Evolutionary conservation across 30 jellyfish, hydroid and myxozoan species (phyloP).

Genomic region (Turritopsis dohrnii): DNA sequence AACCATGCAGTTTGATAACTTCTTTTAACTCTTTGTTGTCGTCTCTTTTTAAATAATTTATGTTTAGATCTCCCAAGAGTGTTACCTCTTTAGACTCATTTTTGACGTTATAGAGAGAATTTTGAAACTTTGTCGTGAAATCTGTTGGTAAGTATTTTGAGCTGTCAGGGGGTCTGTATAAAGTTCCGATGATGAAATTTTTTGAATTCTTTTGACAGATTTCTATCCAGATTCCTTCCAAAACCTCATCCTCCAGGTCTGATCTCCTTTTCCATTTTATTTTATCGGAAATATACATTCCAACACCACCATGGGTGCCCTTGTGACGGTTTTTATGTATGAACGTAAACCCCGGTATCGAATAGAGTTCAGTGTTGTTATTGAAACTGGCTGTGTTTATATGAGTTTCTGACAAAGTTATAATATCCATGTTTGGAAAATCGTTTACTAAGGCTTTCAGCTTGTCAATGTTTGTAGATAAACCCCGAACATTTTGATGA

Average conservation of each 20-base stretch:
- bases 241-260: neutral
- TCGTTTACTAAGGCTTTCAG: too few relatives aligned
- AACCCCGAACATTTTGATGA: too few relatives aligned
- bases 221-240: neutral
- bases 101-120: neutral
- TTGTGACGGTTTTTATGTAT: too few relatives aligned
- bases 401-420: too few relatives aligned
- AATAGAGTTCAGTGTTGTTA: too few relatives aligned
- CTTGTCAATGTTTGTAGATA: too few relatives aligned
- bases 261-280: neutral
- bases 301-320: too few relatives aligned
- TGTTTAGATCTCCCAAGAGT: neutral
- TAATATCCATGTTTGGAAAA: too few relatives aligned
- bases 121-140: neutral
- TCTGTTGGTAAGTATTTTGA: neutral
- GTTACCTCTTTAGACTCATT: neutral
- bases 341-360: too few relatives aligned
- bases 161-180: neutral
- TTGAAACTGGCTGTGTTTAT: too few relatives aligned
- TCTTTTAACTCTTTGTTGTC: neutral
- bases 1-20: neutral
- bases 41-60: neutral
- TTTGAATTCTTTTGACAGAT: neutral
- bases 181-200: neutral
- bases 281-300: too few relatives aligned